These are phyloP conservation scores for Drosophila formosana DNA, from an alignment of 2,888 invertebrate species.

Conservation along the genomic window DNA sequence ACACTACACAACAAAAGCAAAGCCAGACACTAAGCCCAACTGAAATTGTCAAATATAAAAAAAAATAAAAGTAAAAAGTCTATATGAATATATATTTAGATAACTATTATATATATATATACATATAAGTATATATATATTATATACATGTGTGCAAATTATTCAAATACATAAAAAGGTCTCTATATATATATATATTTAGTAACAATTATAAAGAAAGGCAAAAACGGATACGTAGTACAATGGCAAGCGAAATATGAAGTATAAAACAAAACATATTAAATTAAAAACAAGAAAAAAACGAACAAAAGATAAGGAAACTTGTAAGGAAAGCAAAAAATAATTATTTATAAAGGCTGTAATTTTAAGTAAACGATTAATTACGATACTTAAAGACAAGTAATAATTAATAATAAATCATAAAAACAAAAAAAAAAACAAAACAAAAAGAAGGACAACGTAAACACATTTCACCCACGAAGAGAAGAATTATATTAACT, in stretches of 20 bases:
- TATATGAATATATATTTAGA: slow-evolving; percentile 78
- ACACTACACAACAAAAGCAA: slow-evolving; percentile 70
- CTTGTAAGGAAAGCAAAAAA: slow-evolving; percentile 49
- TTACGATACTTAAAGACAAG: slow-evolving; percentile 53
- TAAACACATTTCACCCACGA: slow-evolving; percentile 80
- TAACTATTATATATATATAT: slow-evolving; percentile 75
- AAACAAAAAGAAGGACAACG: slow-evolving; percentile 35
- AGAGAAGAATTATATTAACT: slow-evolving; percentile 71
- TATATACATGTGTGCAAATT: slow-evolving; percentile 78
- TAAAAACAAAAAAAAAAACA: slow-evolving; percentile 25
- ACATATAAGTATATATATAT: slow-evolving; percentile 57
- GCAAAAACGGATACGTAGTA: slow-evolving; percentile 78
- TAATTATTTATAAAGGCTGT: slow-evolving; percentile 85
- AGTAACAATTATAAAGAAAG: slow-evolving; percentile 72
- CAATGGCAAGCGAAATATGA: slow-evolving; percentile 80
- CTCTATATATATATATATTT: slow-evolving; percentile 66
- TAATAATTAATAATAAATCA: slow-evolving; percentile 44
- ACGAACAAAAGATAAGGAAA: slow-evolving; percentile 23
- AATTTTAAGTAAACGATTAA: slow-evolving; percentile 83
- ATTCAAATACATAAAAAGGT: slow-evolving; percentile 71
- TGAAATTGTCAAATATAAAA: slow-evolving; percentile 77
- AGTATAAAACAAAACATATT: slow-evolving; percentile 71
- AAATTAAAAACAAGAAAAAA: slow-evolving; percentile 37
- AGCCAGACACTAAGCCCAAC: slow-evolving; percentile 78
- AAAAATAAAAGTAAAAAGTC: slow-evolving; percentile 52